A percentile compares a stretch with the other conserved stretches of the same genome.
Evolutionary conservation across 2,888 invertebrate genomes (phyloP).

Genomic region (Dryococelus australis): DNA sequence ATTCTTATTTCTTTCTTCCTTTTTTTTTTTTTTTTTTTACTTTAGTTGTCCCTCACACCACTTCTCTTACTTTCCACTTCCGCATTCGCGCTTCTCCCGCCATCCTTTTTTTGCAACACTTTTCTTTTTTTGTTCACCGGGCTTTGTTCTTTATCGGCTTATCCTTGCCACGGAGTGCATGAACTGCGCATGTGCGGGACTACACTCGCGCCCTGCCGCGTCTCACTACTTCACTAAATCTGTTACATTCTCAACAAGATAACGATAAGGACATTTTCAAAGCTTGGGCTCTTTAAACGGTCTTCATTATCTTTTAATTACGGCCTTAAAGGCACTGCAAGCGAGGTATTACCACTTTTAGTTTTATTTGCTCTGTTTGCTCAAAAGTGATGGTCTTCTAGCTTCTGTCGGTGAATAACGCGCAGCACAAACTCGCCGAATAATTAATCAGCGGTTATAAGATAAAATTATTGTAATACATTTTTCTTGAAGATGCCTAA

Average conservation of each 20-base stretch:
- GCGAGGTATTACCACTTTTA: too few species aligned
- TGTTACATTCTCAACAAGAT: background rate
- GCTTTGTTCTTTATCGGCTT: constrained; percentile 23
- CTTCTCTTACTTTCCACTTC: constrained; percentile 22
- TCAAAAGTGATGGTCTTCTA: too few species aligned
- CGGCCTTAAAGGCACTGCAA: too few species aligned
- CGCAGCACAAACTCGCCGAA: too few species aligned
- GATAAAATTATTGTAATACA: too few species aligned
- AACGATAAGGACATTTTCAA: background rate
- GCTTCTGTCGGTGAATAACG: too few species aligned
- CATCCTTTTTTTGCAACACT: constrained; percentile 21
- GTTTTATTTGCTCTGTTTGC: too few species aligned
- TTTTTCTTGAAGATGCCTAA: too few species aligned
- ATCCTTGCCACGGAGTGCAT: background rate
- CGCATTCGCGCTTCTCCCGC: constrained; percentile 13
- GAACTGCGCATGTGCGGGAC: background rate
- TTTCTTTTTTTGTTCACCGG: background rate
- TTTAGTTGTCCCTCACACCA: background rate
- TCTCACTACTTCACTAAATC: constrained; percentile 1
- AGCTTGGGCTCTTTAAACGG: too few species aligned
- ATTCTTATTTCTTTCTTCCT: constrained; percentile 18
- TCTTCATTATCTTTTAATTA: too few species aligned
- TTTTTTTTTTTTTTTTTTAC: background rate
- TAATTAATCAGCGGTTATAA: too few species aligned
- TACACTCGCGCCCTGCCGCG: background rate